Evolutionary conservation across 1,140 invertebrate genomes (phyloP).

Genomic region (Callitettix versicolor): DNA sequence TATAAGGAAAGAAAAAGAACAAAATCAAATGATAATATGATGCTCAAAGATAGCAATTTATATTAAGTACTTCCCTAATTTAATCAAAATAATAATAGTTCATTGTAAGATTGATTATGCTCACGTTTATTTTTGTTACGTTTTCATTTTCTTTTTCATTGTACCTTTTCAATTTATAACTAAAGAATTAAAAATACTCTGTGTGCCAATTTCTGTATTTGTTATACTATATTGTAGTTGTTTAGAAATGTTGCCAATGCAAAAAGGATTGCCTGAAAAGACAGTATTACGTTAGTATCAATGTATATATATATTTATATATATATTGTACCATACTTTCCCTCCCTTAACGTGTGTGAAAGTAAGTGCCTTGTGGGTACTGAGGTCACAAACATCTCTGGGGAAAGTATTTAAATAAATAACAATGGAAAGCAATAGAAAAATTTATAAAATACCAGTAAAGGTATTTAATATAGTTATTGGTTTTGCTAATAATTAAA

Average conservation of each 20-base stretch:
- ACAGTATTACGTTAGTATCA: slow-evolving; percentile 13
- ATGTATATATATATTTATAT: slow-evolving; percentile 6
- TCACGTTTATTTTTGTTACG: not conserved
- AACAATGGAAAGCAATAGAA: slow-evolving; percentile 20
- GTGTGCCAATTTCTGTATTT: slow-evolving; percentile 14
- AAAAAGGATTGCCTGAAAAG: slow-evolving; percentile 5
- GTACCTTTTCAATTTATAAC: slow-evolving; percentile 2
- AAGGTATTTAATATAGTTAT: slow-evolving; percentile 12
- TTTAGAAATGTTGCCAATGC: not conserved
- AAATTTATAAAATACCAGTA: slow-evolving; percentile 11
- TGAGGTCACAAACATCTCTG: slow-evolving; percentile 8
- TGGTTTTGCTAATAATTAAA: slow-evolving; percentile 13
- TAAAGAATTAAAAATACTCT: slow-evolving; percentile 3
- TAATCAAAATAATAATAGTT: not conserved
- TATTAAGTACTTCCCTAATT: slow-evolving; percentile 5
- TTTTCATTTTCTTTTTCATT: slow-evolving; percentile 7
- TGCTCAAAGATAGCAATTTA: slow-evolving; percentile 11
- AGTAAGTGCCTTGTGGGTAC: slow-evolving; percentile 17
- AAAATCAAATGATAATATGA: not conserved
- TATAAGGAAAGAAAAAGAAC: not conserved
- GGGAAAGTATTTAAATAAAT: slow-evolving; percentile 18
- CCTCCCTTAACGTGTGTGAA: not conserved
- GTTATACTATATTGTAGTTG: slow-evolving; percentile 12
- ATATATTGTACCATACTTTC: not conserved
- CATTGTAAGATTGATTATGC: not conserved